Base-by-base conservation (phyloP, 2,797 vertebrate genomes). In the Ptychadena robeensis region DNA sequence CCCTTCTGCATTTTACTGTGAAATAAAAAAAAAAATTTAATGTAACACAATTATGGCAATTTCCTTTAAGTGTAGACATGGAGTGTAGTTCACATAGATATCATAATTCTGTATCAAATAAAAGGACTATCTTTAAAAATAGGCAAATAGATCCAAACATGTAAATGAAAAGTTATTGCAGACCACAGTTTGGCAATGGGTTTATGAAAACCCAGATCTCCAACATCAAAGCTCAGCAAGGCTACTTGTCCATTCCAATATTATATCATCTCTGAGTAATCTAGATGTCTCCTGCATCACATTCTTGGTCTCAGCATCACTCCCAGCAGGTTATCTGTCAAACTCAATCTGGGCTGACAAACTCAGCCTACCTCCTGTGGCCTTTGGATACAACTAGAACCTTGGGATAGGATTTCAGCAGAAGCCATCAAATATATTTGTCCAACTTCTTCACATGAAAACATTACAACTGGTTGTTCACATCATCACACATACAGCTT, bases 271-370 rank as follows among this genome's bases (percentile, higher is more conserved):
- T 74, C 73, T 59, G 37, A 80, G 48, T 84, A 40, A 80, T 80
- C 40, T 61, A 75, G 44, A 75, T 84, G 71, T 80, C 71, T 67
- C 77, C 75, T 38, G 37, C 66, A 84, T 71, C 82, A 75, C 71
- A 84, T 84, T 84, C 77, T 30, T 80, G 82, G 70, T 72, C 79
- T 80, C 71, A 75, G 53, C 77, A 28, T 64, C 64, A 70, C 70
- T 80, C 32, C 77, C 59, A 84, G 82, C 48, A 75, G 79, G 75
- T 63, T 84, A 84, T 80, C 77, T 84, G 82, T 84, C 82, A 80
- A 80, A 80, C 53, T 80, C 77, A 84, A 84, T 84, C 71, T 63
- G 32, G 63, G 53, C 71, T 84, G 82, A 84, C 82, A 80, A 75
- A 53, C 77, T 73, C 37, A 22, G 71, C 82, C 77, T 70, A 32